Base-by-base conservation (phyloP, 2,888 invertebrate genomes). In the Dynastes grantii region DNA sequence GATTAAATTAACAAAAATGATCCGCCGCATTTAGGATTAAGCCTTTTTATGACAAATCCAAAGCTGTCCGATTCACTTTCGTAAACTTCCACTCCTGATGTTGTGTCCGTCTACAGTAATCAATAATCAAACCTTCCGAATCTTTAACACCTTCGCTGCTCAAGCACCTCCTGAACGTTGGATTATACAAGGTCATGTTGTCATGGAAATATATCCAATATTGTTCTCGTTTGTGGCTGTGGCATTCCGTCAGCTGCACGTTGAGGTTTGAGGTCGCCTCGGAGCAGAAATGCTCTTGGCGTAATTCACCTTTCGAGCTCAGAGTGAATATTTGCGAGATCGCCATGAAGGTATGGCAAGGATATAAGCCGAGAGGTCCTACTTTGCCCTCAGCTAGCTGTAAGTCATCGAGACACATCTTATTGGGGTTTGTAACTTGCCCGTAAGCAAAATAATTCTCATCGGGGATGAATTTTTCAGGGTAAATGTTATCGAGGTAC, bases 391-490 rank as follows among this genome's bases (percentile, higher is more conserved):
- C 94, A 77, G 92, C 91, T 22, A 93, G 90, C 87, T 96, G 95
- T 80, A 97, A 88, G 84, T 94, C 95, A 89, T 97, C 97, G 80
- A 96, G 90, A 88, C 97, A 97, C 84, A 95, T 88, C 58, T 92
- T 91, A 4, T 90, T 89, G 8, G 87, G 84, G 85, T 93, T 93
- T 82, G 88, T 88, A 68, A 94, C 92, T 79, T 87, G 87, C 81
- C 98, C 98, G 88, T 94, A 96, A 0, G 92, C 94, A 76, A 90
- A 89, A 0, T 96, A 95, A 87, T 96, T 93, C 85, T 95, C 92
- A 76, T 96, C 96, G 0, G 96, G 95, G 70, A 98, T 93, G 87
- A 97, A 98, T 89, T 98, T 98, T 87, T 97, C 95, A 37, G 94
- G 95, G 88, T 96, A 97, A 2, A 98, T 90, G 88, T 97, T 95